Base-by-base conservation (phyloP, 1,140 invertebrate species). In the Zelostemma sp. region DNA sequence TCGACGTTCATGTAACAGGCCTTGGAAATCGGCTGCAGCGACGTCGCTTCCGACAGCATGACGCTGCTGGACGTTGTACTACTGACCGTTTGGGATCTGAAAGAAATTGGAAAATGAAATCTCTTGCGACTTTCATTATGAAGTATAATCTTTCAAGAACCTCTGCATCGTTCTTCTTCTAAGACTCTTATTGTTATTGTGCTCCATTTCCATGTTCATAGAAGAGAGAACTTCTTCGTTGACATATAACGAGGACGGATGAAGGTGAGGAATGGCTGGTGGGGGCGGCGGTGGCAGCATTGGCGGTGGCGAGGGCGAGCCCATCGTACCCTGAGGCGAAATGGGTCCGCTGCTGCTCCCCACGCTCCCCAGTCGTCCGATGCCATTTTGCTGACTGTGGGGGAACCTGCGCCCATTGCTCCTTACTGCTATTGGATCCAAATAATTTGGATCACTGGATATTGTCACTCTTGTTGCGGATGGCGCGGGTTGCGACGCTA, bases 321-420 rank as follows among this genome's bases (percentile, higher is more conserved):
- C 84, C 56, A 87, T 81, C 25, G 88, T 88, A 25, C 82, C 81
- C 63, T 83, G 83, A 45, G 89, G 88, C 46, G 87, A 86, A 38
- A 88, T 80, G 21, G 33, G 33, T 54, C 89, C 88, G 75, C 87
- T 88, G 48, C 87, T 87, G 49, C 85, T 86, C 16, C 79, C 82
- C 5, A 86, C 74, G 46, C 83, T 86, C 25, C 75, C 75, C 25
- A 87, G 65, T 75, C 86, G 76, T 43, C 74, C 77, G 41, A 80
- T 69, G 55, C 79, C 83, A 71, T 86, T 87, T 56, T 83, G 81
- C 19, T 87, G 85, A 73, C 83, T 87, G 65, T 87, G 80, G 43
- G 70, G 66, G 58, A 84, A 74, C 77, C 79, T 78, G 17, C 78
- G 75, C 67, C 73, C 78, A 59, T 82, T 80, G 68, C 53, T 73